phyloP scores from a whole-genome alignment of 2,888 invertebrate genomes.

The Megamerina dolium region DNA sequence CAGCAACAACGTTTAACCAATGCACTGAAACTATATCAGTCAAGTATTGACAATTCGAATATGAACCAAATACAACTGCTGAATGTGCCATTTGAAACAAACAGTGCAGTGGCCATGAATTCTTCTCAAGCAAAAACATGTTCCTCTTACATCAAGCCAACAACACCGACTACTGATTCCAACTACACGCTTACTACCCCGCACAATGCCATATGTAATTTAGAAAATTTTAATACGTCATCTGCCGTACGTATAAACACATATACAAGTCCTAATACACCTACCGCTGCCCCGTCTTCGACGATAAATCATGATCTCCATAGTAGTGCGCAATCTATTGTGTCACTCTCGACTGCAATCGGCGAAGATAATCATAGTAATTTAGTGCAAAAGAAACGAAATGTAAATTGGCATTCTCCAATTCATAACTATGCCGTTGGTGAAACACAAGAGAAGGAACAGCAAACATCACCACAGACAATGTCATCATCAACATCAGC shows the following conservation, averaged over 20 bases:
- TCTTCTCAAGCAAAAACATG: too few species aligned
- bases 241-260: not conserved
- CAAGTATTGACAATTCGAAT: too few species aligned
- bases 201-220: too few species aligned
- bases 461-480: slow-evolving; percentile 31
- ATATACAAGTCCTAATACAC: not conserved
- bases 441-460: slow-evolving; percentile 35
- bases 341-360: not conserved
- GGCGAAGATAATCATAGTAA: slow-evolving; percentile 4
- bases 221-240: not conserved
- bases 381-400: slow-evolving; percentile 38
- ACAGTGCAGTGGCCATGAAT: too few species aligned
- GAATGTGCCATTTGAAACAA: too few species aligned
- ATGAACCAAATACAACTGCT: too few species aligned
- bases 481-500: slow-evolving; percentile 16
- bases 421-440: slow-evolving; percentile 42
- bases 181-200: too few species aligned
- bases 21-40: slow-evolving; percentile 9
- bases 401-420: slow-evolving; percentile 48
- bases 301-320: slow-evolving; percentile 19
- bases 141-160: too few species aligned
- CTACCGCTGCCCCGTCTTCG: slow-evolving; percentile 2
- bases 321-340: not conserved
- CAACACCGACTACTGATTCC: too few species aligned
- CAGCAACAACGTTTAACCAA: slow-evolving; percentile 10